A percentile compares a stretch with the other conserved stretches of the same genome.
Evolutionary conservation across 2,113 vertebrate genomes (phyloP).

Genomic region (Cephalopterus ornatus): DNA sequence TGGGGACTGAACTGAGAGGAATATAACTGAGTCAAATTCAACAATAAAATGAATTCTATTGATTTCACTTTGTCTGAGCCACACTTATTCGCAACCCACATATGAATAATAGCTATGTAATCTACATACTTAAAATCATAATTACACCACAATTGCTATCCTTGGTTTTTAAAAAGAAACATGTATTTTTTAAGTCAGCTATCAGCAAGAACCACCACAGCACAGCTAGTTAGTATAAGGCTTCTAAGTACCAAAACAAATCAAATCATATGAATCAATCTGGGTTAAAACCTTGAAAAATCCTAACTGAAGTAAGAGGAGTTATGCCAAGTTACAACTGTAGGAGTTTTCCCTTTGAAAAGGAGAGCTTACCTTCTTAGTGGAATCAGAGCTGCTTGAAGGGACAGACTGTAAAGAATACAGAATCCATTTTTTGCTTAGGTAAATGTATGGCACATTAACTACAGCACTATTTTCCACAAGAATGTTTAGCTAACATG

Average conservation of each 20-base stretch:
- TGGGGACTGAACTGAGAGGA: not conserved
- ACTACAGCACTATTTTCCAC: not conserved
- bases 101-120: not conserved
- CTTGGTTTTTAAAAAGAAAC: not conserved
- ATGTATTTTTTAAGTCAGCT: not conserved
- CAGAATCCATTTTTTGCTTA: not conserved
- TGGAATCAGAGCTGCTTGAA: slow-evolving; percentile 18
- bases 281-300: not conserved
- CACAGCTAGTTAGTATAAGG: not conserved
- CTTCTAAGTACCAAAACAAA: not conserved
- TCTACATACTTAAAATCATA: not conserved
- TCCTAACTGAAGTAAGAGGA: not conserved
- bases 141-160: not conserved
- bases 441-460: not conserved
- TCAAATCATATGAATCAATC: not conserved
- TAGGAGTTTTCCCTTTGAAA: not conserved
- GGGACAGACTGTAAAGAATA: slow-evolving; percentile 56
- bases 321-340: not conserved
- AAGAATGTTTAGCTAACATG: not conserved
- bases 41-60: not conserved
- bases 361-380: slow-evolving; percentile 44
- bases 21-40: not conserved
- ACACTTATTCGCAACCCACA: not conserved
- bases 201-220: not conserved
- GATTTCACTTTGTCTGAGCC: not conserved